Evolutionary conservation across 2,888 invertebrate species (phyloP).

Genomic region (Melipona beecheii): DNA sequence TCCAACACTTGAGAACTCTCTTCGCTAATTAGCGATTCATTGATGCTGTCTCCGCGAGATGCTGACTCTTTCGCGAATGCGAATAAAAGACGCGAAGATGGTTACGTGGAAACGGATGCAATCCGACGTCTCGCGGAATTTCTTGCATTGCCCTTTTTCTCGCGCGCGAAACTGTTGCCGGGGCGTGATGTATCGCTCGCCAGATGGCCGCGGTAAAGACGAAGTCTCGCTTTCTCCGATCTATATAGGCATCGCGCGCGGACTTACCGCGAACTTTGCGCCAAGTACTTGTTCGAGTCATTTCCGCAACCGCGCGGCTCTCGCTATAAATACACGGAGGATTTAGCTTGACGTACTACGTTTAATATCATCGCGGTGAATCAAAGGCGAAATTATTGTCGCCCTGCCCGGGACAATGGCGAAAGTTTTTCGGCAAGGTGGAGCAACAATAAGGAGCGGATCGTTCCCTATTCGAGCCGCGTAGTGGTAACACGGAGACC

Average conservation of each 20-base stretch:
- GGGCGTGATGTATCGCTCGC: conserved; percentile 39
- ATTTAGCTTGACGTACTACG: neutral
- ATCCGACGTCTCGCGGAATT: neutral
- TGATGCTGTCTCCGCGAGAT: neutral
- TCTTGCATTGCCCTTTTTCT: neutral
- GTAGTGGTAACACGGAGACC: conserved; percentile 24
- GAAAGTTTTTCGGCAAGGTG: neutral
- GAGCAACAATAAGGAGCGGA: neutral
- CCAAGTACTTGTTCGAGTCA: conserved; percentile 29
- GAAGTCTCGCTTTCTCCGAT: conserved; percentile 57
- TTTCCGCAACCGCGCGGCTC: too few relatives aligned
- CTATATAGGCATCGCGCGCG: conserved; percentile 7
- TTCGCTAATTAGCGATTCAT: conserved; percentile 54
- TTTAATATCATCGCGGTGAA: neutral
- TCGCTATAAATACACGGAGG: neutral
- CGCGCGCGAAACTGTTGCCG: neutral
- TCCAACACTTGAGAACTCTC: conserved; percentile 12
- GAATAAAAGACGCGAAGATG: neutral
- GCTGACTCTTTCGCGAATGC: neutral
- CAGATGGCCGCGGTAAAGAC: conserved; percentile 53
- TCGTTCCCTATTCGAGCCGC: conserved; percentile 38
- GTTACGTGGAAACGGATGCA: neutral
- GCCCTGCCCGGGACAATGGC: neutral
- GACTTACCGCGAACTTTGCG: conserved; percentile 42
- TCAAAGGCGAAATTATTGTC: neutral